Evolutionary conservation across 2,797 vertebrate genomes (phyloP).

Genomic region (Phalloptychus januarius): DNA sequence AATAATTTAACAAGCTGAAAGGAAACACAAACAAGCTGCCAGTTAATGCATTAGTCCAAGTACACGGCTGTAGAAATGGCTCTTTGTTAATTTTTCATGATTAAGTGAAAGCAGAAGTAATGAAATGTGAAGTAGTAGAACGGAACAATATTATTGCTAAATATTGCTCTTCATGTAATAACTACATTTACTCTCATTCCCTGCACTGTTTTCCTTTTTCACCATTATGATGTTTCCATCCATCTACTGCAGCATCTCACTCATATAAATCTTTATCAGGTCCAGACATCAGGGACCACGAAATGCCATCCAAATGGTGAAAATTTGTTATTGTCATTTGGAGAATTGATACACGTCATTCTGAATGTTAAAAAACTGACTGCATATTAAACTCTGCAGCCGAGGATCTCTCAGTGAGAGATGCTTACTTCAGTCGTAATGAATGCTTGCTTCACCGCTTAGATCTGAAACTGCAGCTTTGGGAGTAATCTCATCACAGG

Average conservation of each 20-base stretch:
- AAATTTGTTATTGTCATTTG: neutral
- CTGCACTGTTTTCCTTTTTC: neutral
- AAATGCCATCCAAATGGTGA: neutral
- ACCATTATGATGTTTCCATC: neutral
- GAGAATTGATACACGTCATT: neutral
- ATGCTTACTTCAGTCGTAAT: slow-evolving; percentile 20
- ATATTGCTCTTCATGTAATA: neutral
- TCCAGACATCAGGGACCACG: neutral
- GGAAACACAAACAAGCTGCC: slow-evolving; percentile 2
- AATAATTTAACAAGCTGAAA: slow-evolving; percentile 7
- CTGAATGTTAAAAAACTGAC: neutral
- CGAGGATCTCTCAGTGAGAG: slow-evolving; percentile 25
- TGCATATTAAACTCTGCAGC: slow-evolving; percentile 24
- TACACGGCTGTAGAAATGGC: neutral
- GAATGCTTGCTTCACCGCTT: slow-evolving; percentile 34
- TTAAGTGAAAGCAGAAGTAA: neutral
- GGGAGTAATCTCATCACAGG: slow-evolving; percentile 23
- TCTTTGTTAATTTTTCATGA: neutral
- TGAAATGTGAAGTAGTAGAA: neutral
- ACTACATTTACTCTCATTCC: neutral
- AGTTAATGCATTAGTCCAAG: neutral
- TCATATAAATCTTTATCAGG: neutral
- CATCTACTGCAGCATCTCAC: neutral
- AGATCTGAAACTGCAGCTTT: slow-evolving; percentile 43
- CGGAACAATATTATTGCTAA: neutral